Evolutionary conservation across 2,797 vertebrate genomes (phyloP).

Genomic region (Pelodytes ibericus): DNA sequence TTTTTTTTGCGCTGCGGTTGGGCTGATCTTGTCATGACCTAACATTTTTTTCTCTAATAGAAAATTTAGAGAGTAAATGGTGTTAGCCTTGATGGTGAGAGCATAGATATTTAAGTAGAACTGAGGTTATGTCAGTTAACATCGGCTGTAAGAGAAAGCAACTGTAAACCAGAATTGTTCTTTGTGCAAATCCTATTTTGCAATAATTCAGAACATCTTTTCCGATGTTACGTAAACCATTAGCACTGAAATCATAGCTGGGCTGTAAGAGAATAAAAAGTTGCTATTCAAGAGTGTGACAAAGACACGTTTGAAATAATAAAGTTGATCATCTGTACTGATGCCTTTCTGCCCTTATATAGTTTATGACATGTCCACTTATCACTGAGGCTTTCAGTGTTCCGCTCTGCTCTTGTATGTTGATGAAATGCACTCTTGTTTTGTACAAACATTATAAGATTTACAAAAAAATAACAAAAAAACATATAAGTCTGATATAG

Average conservation of each 20-base stretch:
- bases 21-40: slow-evolving; percentile 26
- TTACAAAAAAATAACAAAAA: too few species aligned
- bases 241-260: slow-evolving; percentile 2
- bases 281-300: neutral
- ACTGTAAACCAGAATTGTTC: neutral
- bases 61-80: slow-evolving; percentile 37
- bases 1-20: slow-evolving; percentile 20
- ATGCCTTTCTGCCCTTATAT: slow-evolving; percentile 13
- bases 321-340: slow-evolving; percentile 18
- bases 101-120: slow-evolving; percentile 18
- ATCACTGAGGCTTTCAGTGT: neutral
- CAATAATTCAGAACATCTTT: slow-evolving; percentile 26
- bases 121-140: slow-evolving; percentile 18
- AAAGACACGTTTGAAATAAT: slow-evolving; percentile 19
- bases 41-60: slow-evolving; percentile 15
- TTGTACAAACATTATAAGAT: neutral
- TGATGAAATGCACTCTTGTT: neutral
- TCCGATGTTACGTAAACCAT: slow-evolving; percentile 16
- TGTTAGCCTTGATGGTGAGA: slow-evolving; percentile 33
- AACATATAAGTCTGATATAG: too few species aligned
- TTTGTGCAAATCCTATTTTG: slow-evolving; percentile 20
- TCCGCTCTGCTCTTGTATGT: neutral
- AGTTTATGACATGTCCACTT: neutral
- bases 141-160: neutral
- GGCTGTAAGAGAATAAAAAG: slow-evolving; percentile 2